Base-by-base conservation (phyloP, 1,140 invertebrate genomes). In the Daktulosphaira vitifoliae region DNA sequence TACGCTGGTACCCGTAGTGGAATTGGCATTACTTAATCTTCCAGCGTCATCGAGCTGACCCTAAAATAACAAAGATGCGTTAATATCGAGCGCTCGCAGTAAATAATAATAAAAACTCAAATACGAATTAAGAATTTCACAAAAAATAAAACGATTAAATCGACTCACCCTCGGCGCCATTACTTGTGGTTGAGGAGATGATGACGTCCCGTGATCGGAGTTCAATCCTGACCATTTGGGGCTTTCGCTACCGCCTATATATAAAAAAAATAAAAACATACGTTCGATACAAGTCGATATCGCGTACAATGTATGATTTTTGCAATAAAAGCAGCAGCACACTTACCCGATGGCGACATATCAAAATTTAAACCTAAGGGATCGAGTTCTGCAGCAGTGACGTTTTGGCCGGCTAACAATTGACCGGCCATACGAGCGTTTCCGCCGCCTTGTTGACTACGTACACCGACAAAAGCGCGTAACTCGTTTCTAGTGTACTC, bases 21-120 rank as follows among this genome's bases (percentile, higher is more conserved):
- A 85, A 80, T 85, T 84, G 82, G 84, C 82, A 85, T 81, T 81
- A 85, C 73, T 85, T 33, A 26, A 25, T 51, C 16, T 42, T 0
- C 6, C 2, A 26, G 25, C n/a, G 7, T 50, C 33, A 33, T 52
- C 50, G 3, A 18, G 15, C 48, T 22, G 22, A 26, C 20, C 44
- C 56, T 62, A 48, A 62, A 8, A 48, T 15, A 33, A 46, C 26
- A 25, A 56, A 56, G 23, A n/a, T n/a, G n/a, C n/a, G n/a, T n/a
- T n/a, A n/a, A n/a, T n/a, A n/a, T n/a, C n/a, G n/a, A n/a, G n/a
- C n/a, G n/a, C n/a, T n/a, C n/a, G n/a, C n/a, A n/a, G n/a, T n/a
- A n/a, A n/a, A n/a, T n/a, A n/a, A n/a, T n/a, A n/a, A n/a, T n/a
- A n/a, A n/a, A n/a, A n/a, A n/a, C n/a, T n/a, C n/a, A n/a, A n/a